phyloP scores from a whole-genome alignment of 1,140 invertebrate genomes.

The Pararge aegeria region DNA sequence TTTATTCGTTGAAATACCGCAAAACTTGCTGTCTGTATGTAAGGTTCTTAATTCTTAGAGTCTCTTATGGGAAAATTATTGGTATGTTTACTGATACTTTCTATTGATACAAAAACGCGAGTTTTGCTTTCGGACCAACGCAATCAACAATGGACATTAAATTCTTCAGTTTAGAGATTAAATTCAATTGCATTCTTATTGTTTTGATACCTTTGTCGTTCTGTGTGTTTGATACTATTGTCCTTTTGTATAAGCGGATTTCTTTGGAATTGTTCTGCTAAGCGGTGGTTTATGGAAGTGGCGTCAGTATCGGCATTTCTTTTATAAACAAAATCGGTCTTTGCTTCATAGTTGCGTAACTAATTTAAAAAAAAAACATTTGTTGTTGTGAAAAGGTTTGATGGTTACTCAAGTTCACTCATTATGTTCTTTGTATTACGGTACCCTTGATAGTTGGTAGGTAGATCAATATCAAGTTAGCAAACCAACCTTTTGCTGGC shows the following conservation, averaged over 20 bases:
- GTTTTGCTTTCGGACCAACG: constrained; percentile 4
- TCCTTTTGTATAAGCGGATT: constrained; percentile 36
- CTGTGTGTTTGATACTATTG: constrained; percentile 37
- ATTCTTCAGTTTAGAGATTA: not conserved
- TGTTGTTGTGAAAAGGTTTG: no score
- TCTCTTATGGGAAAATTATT: constrained; percentile 60
- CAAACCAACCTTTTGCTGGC: no score
- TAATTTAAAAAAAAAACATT: no score
- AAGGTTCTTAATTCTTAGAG: constrained; percentile 9
- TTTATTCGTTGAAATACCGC: no score
- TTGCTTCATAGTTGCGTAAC: not conserved
- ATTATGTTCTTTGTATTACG: no score
- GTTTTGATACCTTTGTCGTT: constrained; percentile 11
- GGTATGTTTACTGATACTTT: constrained; percentile 45
- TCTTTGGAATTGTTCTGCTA: constrained; percentile 36
- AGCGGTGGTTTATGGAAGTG: constrained; percentile 35
- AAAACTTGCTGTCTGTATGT: not conserved
- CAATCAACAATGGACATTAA: not conserved
- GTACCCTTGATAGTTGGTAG: no score
- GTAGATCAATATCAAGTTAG: no score
- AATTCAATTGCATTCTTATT: not conserved
- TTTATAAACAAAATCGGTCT: constrained; percentile 13
- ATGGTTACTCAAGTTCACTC: no score
- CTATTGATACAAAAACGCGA: constrained; percentile 32
- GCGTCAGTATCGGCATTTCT: constrained; percentile 20